phyloP scores from a whole-genome alignment of 1,140 invertebrate genomes.

The Sinonovacula constricta region DNA sequence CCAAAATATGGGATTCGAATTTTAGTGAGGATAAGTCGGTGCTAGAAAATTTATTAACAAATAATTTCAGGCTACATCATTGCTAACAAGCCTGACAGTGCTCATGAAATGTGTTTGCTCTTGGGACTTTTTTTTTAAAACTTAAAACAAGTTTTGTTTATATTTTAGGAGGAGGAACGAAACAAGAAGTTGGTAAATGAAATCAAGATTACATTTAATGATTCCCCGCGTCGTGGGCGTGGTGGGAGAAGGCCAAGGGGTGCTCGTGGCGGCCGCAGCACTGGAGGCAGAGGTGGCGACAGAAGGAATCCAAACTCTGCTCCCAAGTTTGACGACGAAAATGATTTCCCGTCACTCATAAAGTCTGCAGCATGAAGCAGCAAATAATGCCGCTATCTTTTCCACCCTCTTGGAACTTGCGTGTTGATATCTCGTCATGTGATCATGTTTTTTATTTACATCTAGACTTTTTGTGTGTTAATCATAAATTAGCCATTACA shows the following conservation, averaged over 20 bases:
- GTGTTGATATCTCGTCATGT: constrained; percentile 44
- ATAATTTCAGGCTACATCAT: too few species aligned
- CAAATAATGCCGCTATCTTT: not conserved
- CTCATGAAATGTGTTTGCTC: too few species aligned
- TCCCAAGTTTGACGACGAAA: constrained; percentile 96
- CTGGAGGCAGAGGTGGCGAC: constrained; percentile 45
- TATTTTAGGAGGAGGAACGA: constrained; percentile 43
- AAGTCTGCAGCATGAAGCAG: constrained; percentile 63
- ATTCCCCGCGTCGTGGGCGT: constrained; percentile 64
- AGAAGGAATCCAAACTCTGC: constrained; percentile 82
- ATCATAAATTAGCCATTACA: not conserved
- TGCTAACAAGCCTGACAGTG: too few species aligned
- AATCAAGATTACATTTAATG: constrained; percentile 75
- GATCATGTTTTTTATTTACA: not conserved
- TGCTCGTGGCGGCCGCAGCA: constrained; percentile 42
- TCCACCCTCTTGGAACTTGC: constrained; percentile 43
- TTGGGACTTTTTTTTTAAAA: too few species aligned
- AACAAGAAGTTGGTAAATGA: constrained; percentile 65
- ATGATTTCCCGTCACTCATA: constrained; percentile 89
- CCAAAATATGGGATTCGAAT: too few species aligned
- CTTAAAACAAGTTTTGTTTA: too few species aligned
- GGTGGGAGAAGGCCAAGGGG: constrained; percentile 63
- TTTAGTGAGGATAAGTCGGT: too few species aligned
- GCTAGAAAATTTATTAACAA: too few species aligned
- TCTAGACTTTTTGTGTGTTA: not conserved